phyloP scores from a whole-genome alignment of 2,113 vertebrate genomes.

The Coptodon bakossiorum region DNA sequence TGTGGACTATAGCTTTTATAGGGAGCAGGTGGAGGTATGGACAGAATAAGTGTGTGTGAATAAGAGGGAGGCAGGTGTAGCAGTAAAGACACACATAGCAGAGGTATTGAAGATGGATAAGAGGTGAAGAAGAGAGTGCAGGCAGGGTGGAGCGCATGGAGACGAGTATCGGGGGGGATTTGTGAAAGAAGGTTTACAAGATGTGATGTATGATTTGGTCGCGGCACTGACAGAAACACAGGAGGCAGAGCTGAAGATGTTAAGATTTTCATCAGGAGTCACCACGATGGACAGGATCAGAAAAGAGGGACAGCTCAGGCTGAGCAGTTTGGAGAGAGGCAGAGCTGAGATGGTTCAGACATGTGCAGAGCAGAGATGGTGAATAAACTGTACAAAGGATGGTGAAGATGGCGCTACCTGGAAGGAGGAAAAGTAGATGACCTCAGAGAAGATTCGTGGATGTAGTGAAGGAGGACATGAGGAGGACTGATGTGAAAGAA shows the following conservation, averaged over 20 bases:
- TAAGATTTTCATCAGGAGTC: too few species aligned
- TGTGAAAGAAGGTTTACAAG: too few species aligned
- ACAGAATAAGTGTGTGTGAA: not conserved
- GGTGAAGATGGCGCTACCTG: not conserved
- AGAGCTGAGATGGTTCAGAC: too few species aligned
- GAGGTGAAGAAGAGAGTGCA: not conserved
- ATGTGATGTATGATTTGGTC: too few species aligned
- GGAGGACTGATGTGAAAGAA: not conserved
- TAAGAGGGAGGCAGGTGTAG: not conserved
- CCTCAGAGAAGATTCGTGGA: not conserved
- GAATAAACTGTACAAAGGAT: not conserved
- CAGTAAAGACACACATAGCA: not conserved
- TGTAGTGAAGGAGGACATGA: not conserved
- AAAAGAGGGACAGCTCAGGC: too few species aligned
- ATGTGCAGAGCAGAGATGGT: too few species aligned
- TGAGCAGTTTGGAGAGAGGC: too few species aligned
- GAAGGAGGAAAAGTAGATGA: not conserved
- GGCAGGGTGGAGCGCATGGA: not conserved
- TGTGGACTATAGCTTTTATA: not conserved
- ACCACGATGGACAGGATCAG: too few species aligned
- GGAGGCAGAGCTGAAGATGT: too few species aligned
- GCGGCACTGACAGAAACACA: too few species aligned
- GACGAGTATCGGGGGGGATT: not conserved
- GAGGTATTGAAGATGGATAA: not conserved
- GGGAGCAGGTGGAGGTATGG: not conserved